Conservation (phyloP, 2,113 vertebrate genomes). For the Platichthys stellatus region DNA sequence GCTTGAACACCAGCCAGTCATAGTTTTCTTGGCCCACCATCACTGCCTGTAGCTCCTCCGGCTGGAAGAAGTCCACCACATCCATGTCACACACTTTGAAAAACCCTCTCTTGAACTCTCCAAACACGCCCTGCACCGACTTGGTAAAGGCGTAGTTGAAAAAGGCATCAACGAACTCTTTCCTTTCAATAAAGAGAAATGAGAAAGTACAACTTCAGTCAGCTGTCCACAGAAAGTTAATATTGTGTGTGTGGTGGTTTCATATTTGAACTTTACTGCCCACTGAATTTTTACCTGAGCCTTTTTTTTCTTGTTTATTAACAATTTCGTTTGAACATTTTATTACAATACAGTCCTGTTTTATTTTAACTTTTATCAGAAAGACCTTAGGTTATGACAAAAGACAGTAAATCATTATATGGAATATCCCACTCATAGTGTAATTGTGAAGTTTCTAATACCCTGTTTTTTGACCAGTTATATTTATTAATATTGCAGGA, state of each 20-base stretch:
- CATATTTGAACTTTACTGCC: too few species aligned
- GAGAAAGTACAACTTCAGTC: background rate
- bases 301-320: too few species aligned
- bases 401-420: too few species aligned
- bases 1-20: slow-evolving; percentile 84
- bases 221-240: background rate
- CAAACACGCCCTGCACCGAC: slow-evolving; percentile 82
- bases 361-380: background rate
- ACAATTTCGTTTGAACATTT: too few species aligned
- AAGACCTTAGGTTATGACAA: too few species aligned
- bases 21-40: slow-evolving; percentile 83
- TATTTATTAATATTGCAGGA: too few species aligned
- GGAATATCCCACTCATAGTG: too few species aligned
- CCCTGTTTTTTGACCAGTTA: too few species aligned
- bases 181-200: slow-evolving; percentile 63
- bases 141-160: slow-evolving; percentile 83
- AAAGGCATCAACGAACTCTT: slow-evolving; percentile 80
- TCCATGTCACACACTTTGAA: slow-evolving; percentile 82
- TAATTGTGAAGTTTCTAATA: background rate
- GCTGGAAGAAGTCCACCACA: slow-evolving; percentile 83
- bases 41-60: slow-evolving; percentile 83
- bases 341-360: background rate
- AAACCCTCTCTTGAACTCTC: slow-evolving; percentile 86
- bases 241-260: too few species aligned
- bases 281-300: too few species aligned